Evolutionary conservation across 2,888 invertebrate genomes (phyloP), one percentile per base, ranked within the genome.

Genomic region (Marronus borbonicus): DNA sequence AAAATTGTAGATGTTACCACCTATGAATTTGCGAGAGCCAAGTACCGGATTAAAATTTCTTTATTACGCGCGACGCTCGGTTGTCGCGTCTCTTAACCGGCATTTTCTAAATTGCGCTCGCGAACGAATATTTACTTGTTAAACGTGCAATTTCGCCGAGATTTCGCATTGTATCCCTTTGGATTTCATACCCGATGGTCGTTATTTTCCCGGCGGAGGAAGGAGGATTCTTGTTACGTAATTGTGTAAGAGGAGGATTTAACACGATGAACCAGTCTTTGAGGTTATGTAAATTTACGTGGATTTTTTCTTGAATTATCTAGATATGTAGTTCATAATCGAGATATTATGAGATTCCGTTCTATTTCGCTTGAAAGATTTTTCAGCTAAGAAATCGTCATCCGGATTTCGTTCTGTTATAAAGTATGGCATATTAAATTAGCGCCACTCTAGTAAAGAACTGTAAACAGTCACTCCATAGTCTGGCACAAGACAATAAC

Each of bases 31-130:
- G 50, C 55, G 55, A 10, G 28, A n/a, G 39, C 49, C 70, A 64
- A 78, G 49, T 39, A n/a, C n/a, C 28, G 74, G 65, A 55, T 69
- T 78, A 68, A 44, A 55, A 76, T 78, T 68, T 66, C 68, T 76
- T 76, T 76, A 68, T 76, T 68, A 49, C 14, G 49, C 17, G 55
- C 8, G 8, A 12, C n/a, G 1, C 55, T n/a, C n/a, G 12, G 20
- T 55, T 55, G 62, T 28, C 28, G 28, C 55, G 17, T 8, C 10
- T 52, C 28, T 14, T 31, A 20, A 55, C 55, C 55, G 28, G 62
- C n/a, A 14, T 31, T 62, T 62, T 62, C 14, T 31, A n/a, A 62
- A 62, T 62, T 62, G 31, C 62, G 10, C 7, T 31, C 62, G 28
- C 28, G 3, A 28, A 28, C 10, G 20, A 28, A 60, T 60, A 60